These are phyloP conservation scores for Tapera naevia DNA, from an alignment of 2,797 vertebrate genomes.

Conservation along the genomic window DNA sequence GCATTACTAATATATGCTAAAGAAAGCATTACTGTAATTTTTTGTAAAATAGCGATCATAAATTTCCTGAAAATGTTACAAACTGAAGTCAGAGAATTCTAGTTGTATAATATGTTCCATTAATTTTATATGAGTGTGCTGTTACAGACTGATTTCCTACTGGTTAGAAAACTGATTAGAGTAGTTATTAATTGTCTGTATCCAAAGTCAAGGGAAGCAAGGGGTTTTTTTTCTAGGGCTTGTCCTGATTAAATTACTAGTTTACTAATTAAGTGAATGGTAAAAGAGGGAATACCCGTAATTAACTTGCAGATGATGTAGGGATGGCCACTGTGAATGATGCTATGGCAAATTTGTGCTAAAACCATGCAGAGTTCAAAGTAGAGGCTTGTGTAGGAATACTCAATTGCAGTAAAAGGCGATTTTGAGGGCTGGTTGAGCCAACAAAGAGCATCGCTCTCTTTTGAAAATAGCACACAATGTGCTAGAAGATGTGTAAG, in stretches of 20 bases:
- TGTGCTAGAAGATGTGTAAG: not conserved
- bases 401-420: not conserved
- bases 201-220: not conserved
- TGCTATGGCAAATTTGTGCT: not conserved
- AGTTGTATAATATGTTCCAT: not conserved
- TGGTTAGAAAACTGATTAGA: not conserved
- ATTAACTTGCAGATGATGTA: not conserved
- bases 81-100: not conserved
- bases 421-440: not conserved
- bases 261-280: not conserved
- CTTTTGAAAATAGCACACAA: rapidly evolving
- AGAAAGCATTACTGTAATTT: not conserved
- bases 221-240: not conserved
- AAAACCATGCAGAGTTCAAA: not conserved
- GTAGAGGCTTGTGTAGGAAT: not conserved
- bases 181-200: not conserved
- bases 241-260: not conserved
- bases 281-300: not conserved
- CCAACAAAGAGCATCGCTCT: not conserved
- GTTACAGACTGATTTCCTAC: not conserved
- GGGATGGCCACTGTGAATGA: not conserved
- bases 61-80: not conserved
- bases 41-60: not conserved
- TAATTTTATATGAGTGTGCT: not conserved
- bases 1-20: not conserved